Base-by-base conservation (phyloP, 2,113 vertebrate genomes). In the Cololabis saira region DNA sequence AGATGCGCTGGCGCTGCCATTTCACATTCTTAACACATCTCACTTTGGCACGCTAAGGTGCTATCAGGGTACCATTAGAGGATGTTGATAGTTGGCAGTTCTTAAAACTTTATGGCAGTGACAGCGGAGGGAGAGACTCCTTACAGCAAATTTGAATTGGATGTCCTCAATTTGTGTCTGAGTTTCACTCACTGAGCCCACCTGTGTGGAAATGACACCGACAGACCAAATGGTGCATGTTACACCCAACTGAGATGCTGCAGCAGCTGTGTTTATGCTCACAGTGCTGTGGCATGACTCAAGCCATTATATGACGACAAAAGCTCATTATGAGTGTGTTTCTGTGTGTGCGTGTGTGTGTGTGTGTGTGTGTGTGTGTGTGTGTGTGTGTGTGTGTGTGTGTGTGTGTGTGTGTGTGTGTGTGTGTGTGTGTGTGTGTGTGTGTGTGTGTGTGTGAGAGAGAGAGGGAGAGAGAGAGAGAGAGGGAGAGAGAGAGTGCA, bases 241-340 rank as follows among this genome's bases (percentile, higher is more conserved):
- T 60, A 40, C 60, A 61, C 66, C 57, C 67, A 43, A 27, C 69
- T 30, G 69, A 49, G 68, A 76, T 37, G 33, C 45, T 47, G 58
- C 43, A 59, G 61, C 61, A 41, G 70, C 70, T 72, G 69, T 84
- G 71, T 82, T 80, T 79, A 81, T 76, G 79, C 69, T 68, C 0
- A 1, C 4, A 24, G 22, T 52, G 41, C 55, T 47, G 12, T 61
- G 52, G 61, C 61, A 74, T 73, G 80, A 86, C 83, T 86, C 79
- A 78, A 66, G 73, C 17, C 62, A 21, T 42, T 79, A 12, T 72
- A 67, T 64, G 75, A 78, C 71, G 70, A 61, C 67, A 60, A 88
- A 84, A 71, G 57, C 77, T 80, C 66, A 88, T 85, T 83, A 85
- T 69, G 45, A 17, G 5, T 56, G 19, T 81, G 42, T 81, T 51